Percentiles rank a stretch among this genome's conserved stretches.
Evolutionary conservation across 2,797 vertebrate genomes (phyloP).

Genomic region (Alfaro cultratus): DNA sequence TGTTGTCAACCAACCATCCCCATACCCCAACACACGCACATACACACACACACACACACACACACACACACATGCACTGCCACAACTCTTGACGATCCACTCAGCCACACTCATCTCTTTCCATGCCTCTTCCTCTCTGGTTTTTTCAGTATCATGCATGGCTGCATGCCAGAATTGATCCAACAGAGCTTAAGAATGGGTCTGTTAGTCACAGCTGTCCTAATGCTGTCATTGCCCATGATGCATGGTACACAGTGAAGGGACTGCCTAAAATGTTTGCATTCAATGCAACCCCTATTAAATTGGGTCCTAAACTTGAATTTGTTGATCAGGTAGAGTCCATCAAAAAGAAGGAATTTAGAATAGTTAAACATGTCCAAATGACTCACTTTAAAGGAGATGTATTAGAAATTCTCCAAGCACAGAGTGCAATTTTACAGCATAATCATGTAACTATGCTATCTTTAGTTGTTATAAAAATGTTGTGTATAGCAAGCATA

Average conservation of each 20-base stretch:
- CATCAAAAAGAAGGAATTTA: conserved; percentile 14
- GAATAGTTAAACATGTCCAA: neutral
- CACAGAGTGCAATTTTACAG: too few species aligned
- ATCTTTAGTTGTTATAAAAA: too few species aligned
- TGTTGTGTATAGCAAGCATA: too few species aligned
- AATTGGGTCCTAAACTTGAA: conserved; percentile 33
- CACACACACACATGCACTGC: neutral
- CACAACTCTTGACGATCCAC: conserved; percentile 73
- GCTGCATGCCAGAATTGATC: conserved; percentile 63
- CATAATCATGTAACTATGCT: too few species aligned
- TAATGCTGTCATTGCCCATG: conserved; percentile 63
- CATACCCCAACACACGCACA: neutral
- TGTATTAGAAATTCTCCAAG: neutral
- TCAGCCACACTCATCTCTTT: conserved; percentile 57
- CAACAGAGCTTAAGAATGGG: conserved; percentile 61
- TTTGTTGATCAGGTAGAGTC: conserved; percentile 2
- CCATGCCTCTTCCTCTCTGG: conserved; percentile 32
- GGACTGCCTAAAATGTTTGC: neutral
- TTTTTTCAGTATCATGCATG: conserved; percentile 65
- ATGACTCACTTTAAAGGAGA: neutral
- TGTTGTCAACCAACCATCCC: conserved; percentile 64
- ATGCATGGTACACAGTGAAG: neutral
- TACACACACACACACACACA: neutral
- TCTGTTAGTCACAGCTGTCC: conserved; percentile 74
- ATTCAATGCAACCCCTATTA: neutral